Percentiles rank a stretch among this genome's conserved stretches.
These are phyloP conservation scores for Patella ulyssiponensis DNA, from an alignment of 2,888 invertebrate genomes.

Conservation along the genomic window DNA sequence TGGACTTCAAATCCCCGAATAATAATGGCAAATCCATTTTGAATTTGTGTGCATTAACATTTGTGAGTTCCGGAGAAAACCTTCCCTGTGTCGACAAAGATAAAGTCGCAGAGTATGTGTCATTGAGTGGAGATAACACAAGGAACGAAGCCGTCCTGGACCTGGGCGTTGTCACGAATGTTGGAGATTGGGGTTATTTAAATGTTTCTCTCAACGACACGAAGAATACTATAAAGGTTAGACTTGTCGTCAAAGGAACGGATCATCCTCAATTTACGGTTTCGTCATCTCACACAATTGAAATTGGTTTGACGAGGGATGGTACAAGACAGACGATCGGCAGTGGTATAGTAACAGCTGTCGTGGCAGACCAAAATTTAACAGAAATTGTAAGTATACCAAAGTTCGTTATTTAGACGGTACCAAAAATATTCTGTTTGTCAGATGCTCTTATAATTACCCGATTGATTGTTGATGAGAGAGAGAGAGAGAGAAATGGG, in stretches of 20 bases:
- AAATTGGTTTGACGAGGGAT: constrained; percentile 22
- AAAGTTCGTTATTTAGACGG: too few relatives aligned
- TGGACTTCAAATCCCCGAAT: constrained; percentile 48
- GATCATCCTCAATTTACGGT: constrained; percentile 33
- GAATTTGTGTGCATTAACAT: constrained; percentile 40
- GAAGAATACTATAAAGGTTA: constrained; percentile 28
- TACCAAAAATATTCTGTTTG: too few relatives aligned
- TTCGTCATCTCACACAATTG: constrained; percentile 35
- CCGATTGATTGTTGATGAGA: too few relatives aligned
- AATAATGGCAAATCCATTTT: constrained; percentile 36
- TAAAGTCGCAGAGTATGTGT: constrained; percentile 33
- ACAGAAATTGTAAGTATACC: too few relatives aligned
- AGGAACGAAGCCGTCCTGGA: constrained; percentile 51
- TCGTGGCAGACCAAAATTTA: too few relatives aligned
- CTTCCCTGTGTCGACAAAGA: constrained; percentile 45
- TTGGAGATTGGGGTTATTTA: constrained; percentile 32
- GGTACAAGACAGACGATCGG: too few relatives aligned
- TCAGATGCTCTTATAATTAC: too few relatives aligned
- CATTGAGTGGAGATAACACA: constrained; percentile 23
- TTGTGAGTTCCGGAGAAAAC: constrained; percentile 41
- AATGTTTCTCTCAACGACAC: constrained; percentile 25
- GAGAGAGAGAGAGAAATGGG: too few relatives aligned
- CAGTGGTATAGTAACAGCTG: too few relatives aligned
- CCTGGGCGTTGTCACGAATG: constrained; percentile 53
- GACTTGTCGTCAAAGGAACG: constrained; percentile 44